Percentiles rank a stretch among this genome's conserved stretches.
Evolutionary conservation across 2,888 invertebrate genomes (phyloP).

Genomic region (Synergus laeviventris): DNA sequence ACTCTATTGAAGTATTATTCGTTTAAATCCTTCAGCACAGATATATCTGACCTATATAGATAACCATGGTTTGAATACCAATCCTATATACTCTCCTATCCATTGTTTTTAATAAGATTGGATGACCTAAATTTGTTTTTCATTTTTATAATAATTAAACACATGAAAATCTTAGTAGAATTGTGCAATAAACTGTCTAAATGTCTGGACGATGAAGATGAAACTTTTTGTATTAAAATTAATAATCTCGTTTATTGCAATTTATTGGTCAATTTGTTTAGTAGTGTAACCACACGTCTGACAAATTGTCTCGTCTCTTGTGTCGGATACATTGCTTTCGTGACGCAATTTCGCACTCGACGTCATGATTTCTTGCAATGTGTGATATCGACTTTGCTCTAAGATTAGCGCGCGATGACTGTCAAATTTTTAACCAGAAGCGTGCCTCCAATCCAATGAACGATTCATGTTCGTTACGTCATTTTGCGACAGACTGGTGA

Average conservation of each 20-base stretch:
- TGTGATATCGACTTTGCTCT: slow-evolving; percentile 20
- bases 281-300: background rate
- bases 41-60: too few species aligned
- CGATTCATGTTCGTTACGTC: slow-evolving; percentile 3
- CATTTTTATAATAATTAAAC: too few species aligned
- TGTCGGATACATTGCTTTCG: slow-evolving; percentile 14
- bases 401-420: slow-evolving; percentile 23
- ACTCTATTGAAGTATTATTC: too few species aligned
- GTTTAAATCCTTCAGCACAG: too few species aligned
- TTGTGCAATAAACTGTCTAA: background rate
- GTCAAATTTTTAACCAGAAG: background rate
- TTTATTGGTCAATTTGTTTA: background rate
- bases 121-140: background rate
- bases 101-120: background rate
- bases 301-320: background rate
- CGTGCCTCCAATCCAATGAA: slow-evolving; percentile 3
- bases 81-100: too few species aligned
- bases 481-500: background rate
- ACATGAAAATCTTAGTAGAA: background rate
- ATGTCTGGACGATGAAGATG: background rate
- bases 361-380: slow-evolving; percentile 29
- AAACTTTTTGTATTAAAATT: background rate
- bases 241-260: background rate
- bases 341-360: slow-evolving; percentile 19
- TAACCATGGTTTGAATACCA: too few species aligned